phyloP scores from a whole-genome alignment of 1,140 invertebrate species.

The Centruroides sculpturatus region DNA sequence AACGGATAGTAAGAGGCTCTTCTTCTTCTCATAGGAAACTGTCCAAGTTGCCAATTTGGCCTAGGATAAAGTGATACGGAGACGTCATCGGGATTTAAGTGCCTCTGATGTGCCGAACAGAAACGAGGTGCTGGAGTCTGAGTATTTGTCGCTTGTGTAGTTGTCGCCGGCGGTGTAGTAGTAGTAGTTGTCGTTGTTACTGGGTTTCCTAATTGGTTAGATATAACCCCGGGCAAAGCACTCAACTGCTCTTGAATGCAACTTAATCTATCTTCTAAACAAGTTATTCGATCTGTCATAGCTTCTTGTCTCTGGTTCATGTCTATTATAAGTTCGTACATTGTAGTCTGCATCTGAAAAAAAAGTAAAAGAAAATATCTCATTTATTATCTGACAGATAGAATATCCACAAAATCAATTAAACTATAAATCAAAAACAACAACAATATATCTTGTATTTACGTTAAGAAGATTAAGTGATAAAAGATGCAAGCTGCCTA shows the following conservation, averaged over 20 bases:
- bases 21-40: no score
- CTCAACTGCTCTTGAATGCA: conserved; percentile 19
- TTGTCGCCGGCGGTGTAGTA: neutral
- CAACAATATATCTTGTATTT: no score
- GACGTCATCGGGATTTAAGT: no score
- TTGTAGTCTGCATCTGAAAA: conserved; percentile 86
- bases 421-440: no score
- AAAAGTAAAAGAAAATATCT: neutral
- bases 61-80: no score
- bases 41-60: no score
- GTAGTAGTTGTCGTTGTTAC: neutral
- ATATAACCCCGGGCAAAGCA: conserved; percentile 45
- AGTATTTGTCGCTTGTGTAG: neutral
- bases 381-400: no score
- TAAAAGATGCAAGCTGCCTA: no score
- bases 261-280: conserved; percentile 53
- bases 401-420: no score
- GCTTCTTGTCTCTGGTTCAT: conserved; percentile 82
- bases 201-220: conserved; percentile 29
- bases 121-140: neutral
- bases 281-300: conserved; percentile 69
- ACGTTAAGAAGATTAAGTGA: no score
- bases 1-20: no score
- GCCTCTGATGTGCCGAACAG: no score
- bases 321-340: conserved; percentile 91